Evolutionary conservation across 2,888 invertebrate genomes (phyloP), one percentile per base, ranked within the genome.

Genomic region (Alsophila aescularia): DNA sequence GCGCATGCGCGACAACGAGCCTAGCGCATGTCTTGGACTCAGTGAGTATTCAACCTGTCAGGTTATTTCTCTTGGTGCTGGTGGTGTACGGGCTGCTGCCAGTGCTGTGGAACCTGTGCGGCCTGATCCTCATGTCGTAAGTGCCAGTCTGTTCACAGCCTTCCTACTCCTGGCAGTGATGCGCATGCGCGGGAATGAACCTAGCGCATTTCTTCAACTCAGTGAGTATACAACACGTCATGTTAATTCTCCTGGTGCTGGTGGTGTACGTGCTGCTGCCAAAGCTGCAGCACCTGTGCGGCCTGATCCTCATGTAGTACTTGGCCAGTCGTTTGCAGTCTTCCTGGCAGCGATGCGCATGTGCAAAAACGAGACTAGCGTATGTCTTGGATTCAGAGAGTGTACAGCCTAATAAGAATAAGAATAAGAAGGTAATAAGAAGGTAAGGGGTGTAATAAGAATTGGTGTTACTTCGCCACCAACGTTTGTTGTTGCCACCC

Each of bases 81-180:
- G 21, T 21, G 4, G 6, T 21, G 21, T n/a, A n/a, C n/a, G n/a
- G n/a, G n/a, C n/a, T n/a, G n/a, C n/a, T n/a, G n/a, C n/a, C 18
- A 18, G 18, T 18, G 18, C 18, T 5, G 18, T n/a, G 77, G 50
- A 85, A 81, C 52, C 62, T 84, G 6, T 72, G 77, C n/a, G 85
- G 85, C 0, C 35, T 72, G 62, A 79, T 84, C 15, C 66, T 85
- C 24, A 84, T 85, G 77, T 78, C 82, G 0, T 85, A 84, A 41
- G 81, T 82, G 9, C 66, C 13, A 79, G 81, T 44, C 64, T 82
- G 10, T 64, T 85, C 0, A 62, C 64, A 15, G 80, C 80, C 0
- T 84, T 84, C 59, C 16, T 83, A 0, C 48, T 77, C 1, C 59
- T 87, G 1, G 72, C 71, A 2, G 34, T 72, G 1, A 69, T 85